These are phyloP conservation scores for Phlogophora meticulosa DNA, from an alignment of 2,888 invertebrate species.

Conservation along the genomic window DNA sequence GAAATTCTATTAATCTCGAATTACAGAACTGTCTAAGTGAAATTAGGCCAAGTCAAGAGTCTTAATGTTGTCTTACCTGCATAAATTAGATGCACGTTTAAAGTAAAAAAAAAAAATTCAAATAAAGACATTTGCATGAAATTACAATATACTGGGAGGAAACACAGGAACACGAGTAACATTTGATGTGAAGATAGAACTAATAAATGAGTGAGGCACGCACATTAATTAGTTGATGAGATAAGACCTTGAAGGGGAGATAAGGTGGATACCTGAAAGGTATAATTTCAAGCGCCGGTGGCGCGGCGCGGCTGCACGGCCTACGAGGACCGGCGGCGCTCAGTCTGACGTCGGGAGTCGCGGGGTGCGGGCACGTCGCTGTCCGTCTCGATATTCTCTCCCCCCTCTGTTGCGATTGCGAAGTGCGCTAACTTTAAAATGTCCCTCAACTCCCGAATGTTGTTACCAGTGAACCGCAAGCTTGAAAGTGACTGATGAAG, in stretches of 20 bases:
- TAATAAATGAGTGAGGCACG: slow-evolving; percentile 67
- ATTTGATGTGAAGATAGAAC: slow-evolving; percentile 59
- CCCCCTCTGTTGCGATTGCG: slow-evolving; percentile 65
- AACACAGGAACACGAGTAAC: slow-evolving; percentile 42
- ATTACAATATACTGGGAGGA: slow-evolving; percentile 21
- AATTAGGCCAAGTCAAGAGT: slow-evolving; percentile 54
- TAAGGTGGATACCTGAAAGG: slow-evolving; percentile 76
- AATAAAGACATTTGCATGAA: slow-evolving; percentile 10
- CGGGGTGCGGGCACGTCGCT: slow-evolving; percentile 68
- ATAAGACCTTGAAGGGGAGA: slow-evolving; percentile 69
- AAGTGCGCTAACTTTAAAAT: slow-evolving; percentile 84
- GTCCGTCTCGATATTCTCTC: slow-evolving; percentile 59
- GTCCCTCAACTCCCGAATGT: slow-evolving; percentile 71
- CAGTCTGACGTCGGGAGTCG: slow-evolving; percentile 75
- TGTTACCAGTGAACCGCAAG: slow-evolving; percentile 72
- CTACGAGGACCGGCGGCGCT: slow-evolving; percentile 62
- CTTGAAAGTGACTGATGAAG: slow-evolving; percentile 81
- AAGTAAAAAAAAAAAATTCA: slow-evolving; percentile 13
- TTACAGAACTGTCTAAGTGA: slow-evolving; percentile 59
- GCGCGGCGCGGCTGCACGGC: slow-evolving; percentile 66
- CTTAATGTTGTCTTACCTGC: slow-evolving; percentile 37
- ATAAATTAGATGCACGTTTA: slow-evolving; percentile 22
- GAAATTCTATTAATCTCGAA: slow-evolving; percentile 65
- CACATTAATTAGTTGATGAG: slow-evolving; percentile 71
- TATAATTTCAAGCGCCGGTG: slow-evolving; percentile 68